Evolutionary conservation across 2,888 invertebrate genomes (phyloP), one percentile per base, ranked within the genome.

Genomic region (Polydrusus pterygomalis): DNA sequence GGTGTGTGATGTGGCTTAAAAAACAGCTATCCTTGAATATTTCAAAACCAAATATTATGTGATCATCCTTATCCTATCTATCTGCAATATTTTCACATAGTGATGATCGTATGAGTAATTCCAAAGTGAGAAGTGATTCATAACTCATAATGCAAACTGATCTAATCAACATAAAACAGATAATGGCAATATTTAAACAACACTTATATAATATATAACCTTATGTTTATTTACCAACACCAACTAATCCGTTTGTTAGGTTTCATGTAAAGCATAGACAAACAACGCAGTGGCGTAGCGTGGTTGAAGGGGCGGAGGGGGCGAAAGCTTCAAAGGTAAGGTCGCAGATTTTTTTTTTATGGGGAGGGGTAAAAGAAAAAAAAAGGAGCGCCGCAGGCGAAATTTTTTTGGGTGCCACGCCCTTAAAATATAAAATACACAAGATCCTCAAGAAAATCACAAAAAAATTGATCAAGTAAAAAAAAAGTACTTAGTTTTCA

Each of bases 121-220:
- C 13, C 58, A 38, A 60, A 60, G 13, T 60, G n/a, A 17, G 2
- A 2, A 15, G 38, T 60, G 58, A 60, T 9, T 60, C 58, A 60
- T 38, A 17, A 60, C 9, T 11, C 18, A 60, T n/a, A n/a, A n/a
- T n/a, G n/a, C n/a, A 43, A 67, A 51, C n/a, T 58, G 30, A 58
- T 69, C 68, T 69, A 69, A 69, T 69, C 68, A 69, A 45, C 58
- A 45, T 54, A 15, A 58, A 69, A 69, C 68, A 69, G 25, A 45
- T 25, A 69, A 69, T 69, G 30, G 13, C 68, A 69, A 69, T 69
- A 58, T 69, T 69, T 69, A 58, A 58, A 25, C 45, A 54, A 38
- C 54, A 54, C 54, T 67, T 47, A 40, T 34, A 51, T 17, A 34
- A 30, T 47, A 40, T 34, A 51, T 17, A 34, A 30, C 34, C 40